Base-by-base conservation (phyloP, 2,113 vertebrate genomes). In the Carollia perspicillata region DNA sequence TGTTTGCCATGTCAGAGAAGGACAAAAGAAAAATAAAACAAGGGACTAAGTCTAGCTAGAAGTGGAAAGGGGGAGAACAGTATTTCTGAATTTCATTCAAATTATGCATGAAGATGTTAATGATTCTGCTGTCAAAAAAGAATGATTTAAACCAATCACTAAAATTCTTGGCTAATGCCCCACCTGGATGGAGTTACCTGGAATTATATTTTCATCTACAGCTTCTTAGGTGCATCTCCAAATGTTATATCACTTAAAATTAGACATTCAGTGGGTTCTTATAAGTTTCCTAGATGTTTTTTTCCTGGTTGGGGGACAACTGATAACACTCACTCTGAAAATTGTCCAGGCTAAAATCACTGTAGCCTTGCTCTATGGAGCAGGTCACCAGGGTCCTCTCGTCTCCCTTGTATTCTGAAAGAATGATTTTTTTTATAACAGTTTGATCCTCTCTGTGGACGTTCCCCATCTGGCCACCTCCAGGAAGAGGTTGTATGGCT, bases 71-170 rank as follows among this genome's bases (percentile, higher is more conserved):
- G 18, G 1, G 6, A 68, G 6, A 28, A 84, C 0, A 49, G n/a
- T 20, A 74, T 37, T 89, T 84, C 74, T 71, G 80, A 44, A 88
- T 74, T 92, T 80, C 28, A 55, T 69, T 66, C 60, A 79, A 42
- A 58, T 60, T 63, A 78, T 4, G 23, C 4, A 26, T 40, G 49
- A 79, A n/a, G 80, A 58, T 79, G 10, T 28, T 9, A 20, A 5
- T 5, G 49, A 40, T 86, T 28, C 40, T 90, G 63, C 40, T 63
- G n/a, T 37, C 30, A 58, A 37, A 69, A 75, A 60, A 74, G 49
- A 93, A 78, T 11, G 28, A 37, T 37, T 65, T 77, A 42, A 66
- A 68, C 51, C n/a, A 93, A 53, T 23, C 44, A 47, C 30, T 33
- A 33, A 66, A 66, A 77, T n/a, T n/a, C 18, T 3, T 10, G 26